Percentiles rank a stretch among this genome's conserved stretches.
These are phyloP conservation scores for Rhagonycha lutea DNA, from an alignment of 2,888 invertebrate species.

Conservation along the genomic window DNA sequence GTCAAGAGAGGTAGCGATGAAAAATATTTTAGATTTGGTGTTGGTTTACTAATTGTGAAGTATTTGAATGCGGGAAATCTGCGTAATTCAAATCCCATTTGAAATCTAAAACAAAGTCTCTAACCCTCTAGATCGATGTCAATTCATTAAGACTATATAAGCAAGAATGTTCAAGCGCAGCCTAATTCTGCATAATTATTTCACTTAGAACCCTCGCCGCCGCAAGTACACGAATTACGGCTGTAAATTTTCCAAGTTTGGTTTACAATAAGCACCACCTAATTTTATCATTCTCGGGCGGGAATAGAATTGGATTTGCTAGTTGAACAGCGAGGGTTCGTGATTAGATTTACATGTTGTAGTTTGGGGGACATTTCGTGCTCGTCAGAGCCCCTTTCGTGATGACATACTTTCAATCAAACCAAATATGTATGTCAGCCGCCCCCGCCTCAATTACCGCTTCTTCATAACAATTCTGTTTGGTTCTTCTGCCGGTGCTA, in stretches of 20 bases:
- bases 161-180: slow-evolving; percentile 52
- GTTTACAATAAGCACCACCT: slow-evolving; percentile 60
- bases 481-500: slow-evolving; percentile 2
- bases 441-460: slow-evolving; percentile 22
- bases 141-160: slow-evolving; percentile 53
- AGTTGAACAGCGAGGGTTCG: slow-evolving; percentile 55
- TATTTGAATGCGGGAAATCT: slow-evolving; percentile 13
- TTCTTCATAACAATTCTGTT: slow-evolving; percentile 15
- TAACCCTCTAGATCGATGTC: slow-evolving; percentile 51
- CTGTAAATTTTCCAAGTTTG: slow-evolving; percentile 59
- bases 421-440: slow-evolving; percentile 46
- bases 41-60: neutral
- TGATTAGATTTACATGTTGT: slow-evolving; percentile 57
- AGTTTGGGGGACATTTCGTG: slow-evolving; percentile 43
- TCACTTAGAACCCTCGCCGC: slow-evolving; percentile 49
- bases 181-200: slow-evolving; percentile 56
- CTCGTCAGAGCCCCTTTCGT: slow-evolving; percentile 41
- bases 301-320: slow-evolving; percentile 58
- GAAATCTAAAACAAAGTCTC: slow-evolving; percentile 51
- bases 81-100: slow-evolving; percentile 45
- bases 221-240: slow-evolving; percentile 55
- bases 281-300: slow-evolving; percentile 57
- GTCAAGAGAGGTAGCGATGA: neutral
- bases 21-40: neutral
- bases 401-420: slow-evolving; percentile 53